A percentile compares a stretch with the other conserved stretches of the same genome.
Evolutionary conservation across 2,113 vertebrate genomes (phyloP).

Genomic region (Gnathonemus echidnorhynchus): DNA sequence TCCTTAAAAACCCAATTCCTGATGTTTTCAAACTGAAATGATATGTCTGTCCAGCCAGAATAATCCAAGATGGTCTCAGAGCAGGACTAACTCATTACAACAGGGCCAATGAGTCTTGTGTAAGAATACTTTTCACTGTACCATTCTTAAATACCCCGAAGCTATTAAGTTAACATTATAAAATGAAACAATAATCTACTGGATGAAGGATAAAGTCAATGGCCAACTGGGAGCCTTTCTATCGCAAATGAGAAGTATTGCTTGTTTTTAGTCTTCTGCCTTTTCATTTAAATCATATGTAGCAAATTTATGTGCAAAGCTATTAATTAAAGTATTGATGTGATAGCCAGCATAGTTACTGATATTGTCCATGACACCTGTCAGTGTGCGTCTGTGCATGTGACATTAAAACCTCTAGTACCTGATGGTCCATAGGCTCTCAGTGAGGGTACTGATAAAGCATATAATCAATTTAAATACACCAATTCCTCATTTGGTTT

Average conservation of each 20-base stretch:
- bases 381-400: background rate
- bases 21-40: background rate
- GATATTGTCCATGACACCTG: background rate
- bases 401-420: background rate
- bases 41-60: background rate
- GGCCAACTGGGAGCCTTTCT: background rate
- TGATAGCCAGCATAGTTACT: background rate
- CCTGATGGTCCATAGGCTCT: background rate
- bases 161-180: background rate
- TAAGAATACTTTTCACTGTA: background rate
- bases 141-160: background rate
- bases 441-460: background rate
- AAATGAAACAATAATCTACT: background rate
- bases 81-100: background rate
- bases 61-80: background rate
- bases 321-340: background rate
- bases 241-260: background rate
- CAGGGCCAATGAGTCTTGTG: background rate
- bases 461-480: background rate
- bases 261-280: background rate
- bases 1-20: background rate
- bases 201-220: background rate
- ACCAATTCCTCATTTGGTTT: background rate
- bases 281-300: background rate
- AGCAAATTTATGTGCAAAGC: background rate